Evolutionary conservation across 2,113 vertebrate species (phyloP).

Genomic region (Gila orcuttii): DNA sequence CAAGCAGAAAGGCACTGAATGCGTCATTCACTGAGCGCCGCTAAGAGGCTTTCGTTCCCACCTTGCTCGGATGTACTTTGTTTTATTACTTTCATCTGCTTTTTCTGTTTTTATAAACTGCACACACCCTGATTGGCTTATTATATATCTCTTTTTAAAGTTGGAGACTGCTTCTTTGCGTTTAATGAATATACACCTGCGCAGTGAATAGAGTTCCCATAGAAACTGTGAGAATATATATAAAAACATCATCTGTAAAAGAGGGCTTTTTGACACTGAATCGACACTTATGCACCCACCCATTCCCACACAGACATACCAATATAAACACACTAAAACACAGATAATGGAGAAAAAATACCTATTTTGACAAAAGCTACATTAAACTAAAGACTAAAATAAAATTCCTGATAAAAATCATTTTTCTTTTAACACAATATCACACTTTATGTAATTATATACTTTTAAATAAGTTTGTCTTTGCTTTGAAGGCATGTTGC

Average conservation of each 20-base stretch:
- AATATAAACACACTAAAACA: neutral
- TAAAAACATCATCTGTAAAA: neutral
- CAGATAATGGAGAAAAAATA: neutral
- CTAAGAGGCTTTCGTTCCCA: slow-evolving; percentile 23
- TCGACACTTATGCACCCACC: neutral
- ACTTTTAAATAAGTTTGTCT: neutral
- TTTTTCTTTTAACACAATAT: neutral
- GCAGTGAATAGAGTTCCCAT: slow-evolving; percentile 4
- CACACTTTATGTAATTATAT: too few relatives aligned
- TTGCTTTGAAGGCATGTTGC: neutral
- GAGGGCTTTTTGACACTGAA: neutral
- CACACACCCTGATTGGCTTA: slow-evolving; percentile 15
- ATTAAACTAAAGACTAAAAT: neutral
- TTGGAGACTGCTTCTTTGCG: slow-evolving; percentile 27
- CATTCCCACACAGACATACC: neutral
- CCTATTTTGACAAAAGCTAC: neutral
- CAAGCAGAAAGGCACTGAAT: slow-evolving; percentile 25
- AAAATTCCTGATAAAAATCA: neutral
- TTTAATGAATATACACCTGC: slow-evolving; percentile 25
- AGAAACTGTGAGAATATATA: neutral
- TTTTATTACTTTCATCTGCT: slow-evolving; percentile 27
- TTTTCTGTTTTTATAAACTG: slow-evolving; percentile 8
- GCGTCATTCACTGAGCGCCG: slow-evolving; percentile 8
- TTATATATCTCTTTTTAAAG: slow-evolving; percentile 7
- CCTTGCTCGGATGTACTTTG: neutral